Conservation (phyloP, 2,888 invertebrate species). For the Dioctria linearis region DNA sequence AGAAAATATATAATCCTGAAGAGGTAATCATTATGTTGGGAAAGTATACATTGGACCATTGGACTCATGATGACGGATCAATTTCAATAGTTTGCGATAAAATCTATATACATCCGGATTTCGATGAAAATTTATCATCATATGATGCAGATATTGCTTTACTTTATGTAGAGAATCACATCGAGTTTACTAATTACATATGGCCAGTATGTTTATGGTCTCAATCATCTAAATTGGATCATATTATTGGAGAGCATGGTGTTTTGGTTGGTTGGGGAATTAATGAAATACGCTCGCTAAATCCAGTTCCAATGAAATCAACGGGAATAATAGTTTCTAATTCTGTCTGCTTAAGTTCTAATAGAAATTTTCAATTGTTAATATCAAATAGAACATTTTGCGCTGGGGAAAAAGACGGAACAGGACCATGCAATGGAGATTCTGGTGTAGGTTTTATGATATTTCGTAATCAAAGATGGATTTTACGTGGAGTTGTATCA, state of each 20-base stretch:
- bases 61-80: conserved; percentile 69
- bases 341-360: conserved; percentile 70
- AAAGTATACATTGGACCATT: conserved; percentile 70
- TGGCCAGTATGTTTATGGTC: conserved; percentile 75
- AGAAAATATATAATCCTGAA: conserved; percentile 58
- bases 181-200: conserved; percentile 69
- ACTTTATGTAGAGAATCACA: neutral
- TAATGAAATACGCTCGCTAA: neutral
- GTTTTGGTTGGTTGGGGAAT: conserved; percentile 74
- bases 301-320: conserved; percentile 65
- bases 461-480: conserved; percentile 70
- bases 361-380: conserved; percentile 56
- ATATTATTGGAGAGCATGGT: conserved; percentile 71
- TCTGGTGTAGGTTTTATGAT: conserved; percentile 77
- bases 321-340: conserved; percentile 72
- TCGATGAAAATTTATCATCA: conserved; percentile 65
- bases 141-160: conserved; percentile 73
- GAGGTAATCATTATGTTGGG: conserved; percentile 71
- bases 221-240: conserved; percentile 64
- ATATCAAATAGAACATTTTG: conserved; percentile 69
- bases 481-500: conserved; percentile 72
- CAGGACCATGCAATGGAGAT: conserved; percentile 71
- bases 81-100: conserved; percentile 68
- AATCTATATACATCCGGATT: conserved; percentile 72
- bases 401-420: conserved; percentile 66